Base-by-base conservation (phyloP, 2,888 invertebrate species). In the Hyppa rectilinea region DNA sequence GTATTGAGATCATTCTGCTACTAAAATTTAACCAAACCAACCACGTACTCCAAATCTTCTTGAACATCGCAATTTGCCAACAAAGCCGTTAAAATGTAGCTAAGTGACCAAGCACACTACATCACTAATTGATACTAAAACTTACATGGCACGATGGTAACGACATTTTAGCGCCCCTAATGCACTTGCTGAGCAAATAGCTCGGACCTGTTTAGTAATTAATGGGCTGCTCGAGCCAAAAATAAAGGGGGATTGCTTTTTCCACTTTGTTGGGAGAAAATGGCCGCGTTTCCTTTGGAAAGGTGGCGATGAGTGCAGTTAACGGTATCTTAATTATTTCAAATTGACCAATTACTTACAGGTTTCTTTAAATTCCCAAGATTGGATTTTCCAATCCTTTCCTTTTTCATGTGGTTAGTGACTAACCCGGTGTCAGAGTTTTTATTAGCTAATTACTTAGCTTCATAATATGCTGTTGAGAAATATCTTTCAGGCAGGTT, bases 61-160 rank as follows among this genome's bases (percentile, higher is more conserved):
- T 3, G 12, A 52, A 75, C 58, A 59, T 58, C 29, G 47, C 20
- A 66, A 81, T 81, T 78, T 77, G 52, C 65, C 17, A 55, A 55
- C 40, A 36, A 10, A 17, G 38, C 78, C 43, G 26, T 71, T 78
- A 81, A 81, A 78, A 81, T 81, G 71, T 71, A 60, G 52, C 78
- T 31, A 64, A 71, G 78, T 78, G 66, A 71, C 64, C 64, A 40
- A 67, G 67, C 56, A 55, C 49, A 59, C 64, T 81, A 77, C 53
- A 55, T 70, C 69, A 71, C 80, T 75, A 84, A 85, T 77, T 80
- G 82, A 71, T 75, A 71, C 73, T 73, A 70, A 83, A 83, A 80
- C 69, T 72, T 78, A 79, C 71, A 72, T 64, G 72, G 60, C 55
- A 56, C 71, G 58, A 40, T 65, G 47, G 67, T 65, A 72, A 80